These are phyloP conservation scores for Phylloscopus collybita DNA, from an alignment of 2,797 vertebrate genomes.

Conservation along the genomic window DNA sequence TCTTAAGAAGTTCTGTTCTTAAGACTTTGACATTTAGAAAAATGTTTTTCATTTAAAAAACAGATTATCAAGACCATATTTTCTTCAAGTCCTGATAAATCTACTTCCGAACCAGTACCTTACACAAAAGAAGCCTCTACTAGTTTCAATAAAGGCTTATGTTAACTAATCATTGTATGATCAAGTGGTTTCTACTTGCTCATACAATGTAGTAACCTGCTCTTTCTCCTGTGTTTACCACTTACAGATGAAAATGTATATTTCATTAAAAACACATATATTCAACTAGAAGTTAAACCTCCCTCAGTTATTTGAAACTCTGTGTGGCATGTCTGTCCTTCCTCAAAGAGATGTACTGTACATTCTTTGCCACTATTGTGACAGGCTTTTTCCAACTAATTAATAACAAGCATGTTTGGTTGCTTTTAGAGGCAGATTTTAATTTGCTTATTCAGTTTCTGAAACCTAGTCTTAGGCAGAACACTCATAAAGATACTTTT, in stretches of 20 bases:
- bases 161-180: neutral
- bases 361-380: neutral
- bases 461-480: neutral
- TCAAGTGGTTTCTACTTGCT: neutral
- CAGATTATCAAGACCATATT: accelerated
- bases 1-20: neutral
- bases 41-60: neutral
- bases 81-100: neutral
- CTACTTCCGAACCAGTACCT: neutral
- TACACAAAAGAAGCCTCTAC: neutral
- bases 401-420: neutral
- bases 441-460: neutral
- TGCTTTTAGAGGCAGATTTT: neutral
- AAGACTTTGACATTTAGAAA: neutral
- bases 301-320: neutral
- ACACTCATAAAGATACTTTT: neutral
- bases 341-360: neutral
- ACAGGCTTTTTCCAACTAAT: neutral
- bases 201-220: too few species aligned
- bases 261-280: neutral
- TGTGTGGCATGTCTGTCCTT: neutral
- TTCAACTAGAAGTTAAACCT: neutral
- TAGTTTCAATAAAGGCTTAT: neutral
- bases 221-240: neutral
- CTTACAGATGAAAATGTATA: neutral